Percentiles rank a stretch among this genome's conserved stretches.
phyloP scores from a whole-genome alignment of 2,113 vertebrate species.

The Eupsittula cactorum region DNA sequence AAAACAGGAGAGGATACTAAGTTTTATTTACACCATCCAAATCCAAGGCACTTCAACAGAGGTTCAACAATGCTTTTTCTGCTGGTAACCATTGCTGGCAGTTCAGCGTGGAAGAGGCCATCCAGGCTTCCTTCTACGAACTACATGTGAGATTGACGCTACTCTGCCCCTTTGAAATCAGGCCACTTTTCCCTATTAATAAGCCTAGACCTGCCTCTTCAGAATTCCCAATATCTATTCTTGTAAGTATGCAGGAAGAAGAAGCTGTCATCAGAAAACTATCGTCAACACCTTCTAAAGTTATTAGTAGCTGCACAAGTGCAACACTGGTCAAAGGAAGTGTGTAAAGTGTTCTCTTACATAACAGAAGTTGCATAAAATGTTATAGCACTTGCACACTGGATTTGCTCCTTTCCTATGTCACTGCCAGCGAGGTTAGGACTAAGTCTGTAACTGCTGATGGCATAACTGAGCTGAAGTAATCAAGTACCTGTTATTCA shows the following conservation, averaged over 20 bases:
- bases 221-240: neutral
- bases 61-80: neutral
- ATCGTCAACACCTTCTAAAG: rapidly evolving
- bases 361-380: neutral
- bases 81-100: neutral
- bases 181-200: neutral
- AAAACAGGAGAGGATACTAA: neutral
- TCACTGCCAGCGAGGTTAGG: neutral
- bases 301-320: neutral
- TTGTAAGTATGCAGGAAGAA: neutral
- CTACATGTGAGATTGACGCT: neutral
- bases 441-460: neutral
- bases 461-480: neutral
- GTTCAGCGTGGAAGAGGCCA: neutral
- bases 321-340: neutral
- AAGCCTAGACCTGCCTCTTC: neutral
- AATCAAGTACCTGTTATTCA: neutral
- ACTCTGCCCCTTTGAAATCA: neutral
- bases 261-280: rapidly evolving
- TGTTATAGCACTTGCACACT: neutral
- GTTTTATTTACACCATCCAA: neutral
- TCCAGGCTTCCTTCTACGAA: neutral
- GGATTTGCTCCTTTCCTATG: neutral
- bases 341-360: neutral
- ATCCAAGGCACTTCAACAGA: neutral